Base-by-base conservation (phyloP, 2,797 vertebrate genomes). In the Sebastes variabilis region DNA sequence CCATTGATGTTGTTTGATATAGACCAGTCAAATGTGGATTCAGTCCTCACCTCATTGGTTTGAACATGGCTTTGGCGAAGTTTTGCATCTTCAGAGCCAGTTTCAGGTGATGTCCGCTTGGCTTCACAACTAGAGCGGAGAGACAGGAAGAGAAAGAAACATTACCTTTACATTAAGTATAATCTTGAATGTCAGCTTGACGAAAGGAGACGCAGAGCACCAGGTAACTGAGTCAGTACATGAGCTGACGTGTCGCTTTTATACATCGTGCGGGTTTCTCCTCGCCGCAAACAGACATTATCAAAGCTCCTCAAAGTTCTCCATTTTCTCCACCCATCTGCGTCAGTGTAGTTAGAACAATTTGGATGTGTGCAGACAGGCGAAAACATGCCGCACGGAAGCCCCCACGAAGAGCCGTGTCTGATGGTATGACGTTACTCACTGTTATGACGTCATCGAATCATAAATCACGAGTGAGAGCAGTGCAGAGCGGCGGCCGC, bases 21-120 rank as follows among this genome's bases (percentile, higher is more conserved):
- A 4, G 12, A 77, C 4, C 8, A 29, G 4, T 24, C 8, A 22
- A 30, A 55, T 13, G 73, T 38, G n/a, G 30, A 66, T 25, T 73
- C 18, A 34, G 52, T 49, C 25, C 96, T 97, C 96, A 99, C 98
- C 97, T 99, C 97, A 98, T 99, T 42, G 98, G 98, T 89, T 99
- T 99, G 92, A 98, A 99, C 98, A 99, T 99, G 89, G 96, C 97
- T 89, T 99, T 99, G 55, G 97, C 97, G 11, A 97, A 97, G 91
- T 99, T 97, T 2, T 95, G 93, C 93, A 99, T 96, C 75, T 97
- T 96, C 87, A 99, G 93, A 38, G 98, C 95, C 90, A 99, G 92
- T 88, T 99, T 99, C 90, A 99, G 94, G 91, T 99, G 98, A 90
- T 98, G 97, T 0, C 98, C 98, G 0, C 98, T 99, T 78, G 98